These are phyloP conservation scores for Zaprionus bogoriensis DNA, from an alignment of 2,888 invertebrate species.

Conservation along the genomic window DNA sequence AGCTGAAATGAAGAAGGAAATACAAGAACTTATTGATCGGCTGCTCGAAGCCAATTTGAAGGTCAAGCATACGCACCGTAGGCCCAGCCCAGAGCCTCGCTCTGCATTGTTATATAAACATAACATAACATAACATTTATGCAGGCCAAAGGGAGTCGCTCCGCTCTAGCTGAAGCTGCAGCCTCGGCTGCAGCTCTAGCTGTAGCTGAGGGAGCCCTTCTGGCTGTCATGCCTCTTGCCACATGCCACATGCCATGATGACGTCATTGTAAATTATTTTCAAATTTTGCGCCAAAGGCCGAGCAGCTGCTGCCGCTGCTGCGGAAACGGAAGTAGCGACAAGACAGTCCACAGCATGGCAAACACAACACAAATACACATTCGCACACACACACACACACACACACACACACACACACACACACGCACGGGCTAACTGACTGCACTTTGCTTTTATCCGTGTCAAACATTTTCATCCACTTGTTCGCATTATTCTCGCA, in stretches of 20 bases:
- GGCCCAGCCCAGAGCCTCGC: slow-evolving; percentile 7
- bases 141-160: slow-evolving; percentile 12
- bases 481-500: slow-evolving; percentile 69
- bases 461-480: slow-evolving; percentile 79
- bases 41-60: slow-evolving; percentile 68
- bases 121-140: slow-evolving; percentile 51
- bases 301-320: slow-evolving; percentile 37
- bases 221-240: slow-evolving; percentile 31
- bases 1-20: slow-evolving; percentile 42
- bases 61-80: slow-evolving; percentile 69
- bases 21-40: slow-evolving; percentile 66
- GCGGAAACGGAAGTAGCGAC: slow-evolving; percentile 72
- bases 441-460: slow-evolving; percentile 67
- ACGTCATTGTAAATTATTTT: slow-evolving; percentile 77
- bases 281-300: slow-evolving; percentile 70
- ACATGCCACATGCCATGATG: slow-evolving; percentile 42
- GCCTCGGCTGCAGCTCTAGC: neutral
- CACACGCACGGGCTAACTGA: slow-evolving; percentile 24
- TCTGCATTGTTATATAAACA: slow-evolving; percentile 63
- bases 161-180: neutral
- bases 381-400: slow-evolving; percentile 6
- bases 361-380: slow-evolving; percentile 40
- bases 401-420: slow-evolving; percentile 1
- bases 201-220: neutral
- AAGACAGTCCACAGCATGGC: slow-evolving; percentile 67